Base-by-base conservation (phyloP, 2,797 vertebrate genomes). In the Labroides dimidiatus region DNA sequence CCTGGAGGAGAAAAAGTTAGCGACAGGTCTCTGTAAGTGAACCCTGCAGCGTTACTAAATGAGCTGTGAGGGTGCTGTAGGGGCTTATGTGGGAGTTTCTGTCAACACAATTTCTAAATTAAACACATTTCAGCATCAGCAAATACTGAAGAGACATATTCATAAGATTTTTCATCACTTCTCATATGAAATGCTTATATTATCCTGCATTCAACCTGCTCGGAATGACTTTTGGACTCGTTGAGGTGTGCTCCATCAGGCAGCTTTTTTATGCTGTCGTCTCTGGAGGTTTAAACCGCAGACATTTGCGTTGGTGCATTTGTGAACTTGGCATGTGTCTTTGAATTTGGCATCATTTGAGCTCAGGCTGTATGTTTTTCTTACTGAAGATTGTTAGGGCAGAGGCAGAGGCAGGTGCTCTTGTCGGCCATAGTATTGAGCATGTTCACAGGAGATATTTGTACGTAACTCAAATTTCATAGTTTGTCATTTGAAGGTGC, bases 21-120 rank as follows among this genome's bases (percentile, higher is more conserved):
- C 62, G 69, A 70, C 75, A 74, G 76, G 62, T 68, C 58, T 72
- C 43, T 80, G 19, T 61, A 30, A 54, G 47, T 84, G 30, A 33
- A 70, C 63, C 47, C 64, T 33, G 51, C 71, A n/a, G 64, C 68
- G 55, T 37, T 39, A 54, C 74, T 85, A 85, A 88, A 70, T 88
- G 82, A 87, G 77, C 70, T 48, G 68, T 78, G 86, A 56, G 65
- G 60, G 81, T 57, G 76, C 73, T 76, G 74, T 71, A 54, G 48
- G 72, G 54, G 66, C 65, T 65, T 68, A 87, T 78, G 86, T 89
- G 89, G 89, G 84, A 80, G 89, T 87, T 82, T 87, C 72, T 80
- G 84, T 85, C 82, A 86, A 82, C 84, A 80, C 82, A 80, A 72
- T 89, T 91, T 89, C 87, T 77, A 90, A 89, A 89, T 89, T 78